Conservation (phyloP, 2,797 vertebrate genomes). For the Muscicapa comitata region DNA sequence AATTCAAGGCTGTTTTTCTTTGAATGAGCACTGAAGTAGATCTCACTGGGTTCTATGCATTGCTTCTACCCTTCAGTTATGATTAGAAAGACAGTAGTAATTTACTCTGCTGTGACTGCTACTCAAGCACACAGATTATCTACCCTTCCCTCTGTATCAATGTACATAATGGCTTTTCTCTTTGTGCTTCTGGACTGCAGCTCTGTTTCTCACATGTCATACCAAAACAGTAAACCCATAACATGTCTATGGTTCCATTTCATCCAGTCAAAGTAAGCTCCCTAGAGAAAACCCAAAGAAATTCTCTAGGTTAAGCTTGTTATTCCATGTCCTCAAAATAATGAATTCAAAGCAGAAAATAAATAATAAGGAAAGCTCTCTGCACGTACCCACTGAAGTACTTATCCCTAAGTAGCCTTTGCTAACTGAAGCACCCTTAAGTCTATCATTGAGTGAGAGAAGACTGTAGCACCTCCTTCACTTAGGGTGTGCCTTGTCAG, state of each 20-base stretch:
- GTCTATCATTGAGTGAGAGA: background rate
- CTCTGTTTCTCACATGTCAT: background rate
- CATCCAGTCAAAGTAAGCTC: background rate
- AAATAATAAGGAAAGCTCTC: background rate
- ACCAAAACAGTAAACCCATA: background rate
- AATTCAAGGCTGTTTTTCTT: background rate
- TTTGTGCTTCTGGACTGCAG: background rate
- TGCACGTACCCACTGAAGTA: accelerated
- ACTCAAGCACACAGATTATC: background rate
- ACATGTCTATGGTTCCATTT: background rate
- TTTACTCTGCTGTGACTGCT: background rate
- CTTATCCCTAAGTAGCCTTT: background rate
- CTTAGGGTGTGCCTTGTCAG: background rate
- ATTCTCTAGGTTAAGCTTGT: background rate
- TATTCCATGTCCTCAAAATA: background rate
- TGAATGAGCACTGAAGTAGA: background rate
- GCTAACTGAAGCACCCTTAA: background rate
- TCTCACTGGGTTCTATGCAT: background rate
- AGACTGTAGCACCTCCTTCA: background rate
- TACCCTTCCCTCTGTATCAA: background rate
- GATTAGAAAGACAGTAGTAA: background rate
- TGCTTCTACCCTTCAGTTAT: background rate
- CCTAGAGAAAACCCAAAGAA: background rate
- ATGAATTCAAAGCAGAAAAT: background rate
- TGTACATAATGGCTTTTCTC: background rate